Evolutionary conservation across 2,797 vertebrate species (phyloP).

Genomic region (Sparidentex hasta): DNA sequence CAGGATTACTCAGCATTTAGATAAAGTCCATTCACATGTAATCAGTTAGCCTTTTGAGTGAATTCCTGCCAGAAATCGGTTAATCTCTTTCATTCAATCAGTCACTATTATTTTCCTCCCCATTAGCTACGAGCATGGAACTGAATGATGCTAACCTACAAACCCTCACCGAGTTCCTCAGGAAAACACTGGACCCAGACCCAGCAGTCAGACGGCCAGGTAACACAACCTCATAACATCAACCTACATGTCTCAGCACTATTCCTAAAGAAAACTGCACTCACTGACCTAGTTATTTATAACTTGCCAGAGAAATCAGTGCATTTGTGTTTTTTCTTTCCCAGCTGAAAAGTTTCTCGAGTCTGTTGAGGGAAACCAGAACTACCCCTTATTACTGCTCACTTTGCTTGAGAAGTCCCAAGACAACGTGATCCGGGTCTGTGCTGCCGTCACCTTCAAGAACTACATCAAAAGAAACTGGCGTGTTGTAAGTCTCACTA

Average conservation of each 20-base stretch:
- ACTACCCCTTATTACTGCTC: conserved; percentile 94
- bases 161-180: conserved; percentile 94
- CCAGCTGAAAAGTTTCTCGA: conserved; percentile 99
- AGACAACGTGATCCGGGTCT: conserved; percentile 97
- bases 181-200: conserved; percentile 97
- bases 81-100: neutral
- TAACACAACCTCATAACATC: conserved; percentile 55
- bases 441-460: conserved; percentile 98
- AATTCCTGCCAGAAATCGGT: neutral
- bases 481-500: conserved; percentile 92
- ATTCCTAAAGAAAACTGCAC: neutral
- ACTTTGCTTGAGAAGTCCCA: conserved; percentile 96
- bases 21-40: neutral
- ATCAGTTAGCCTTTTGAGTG: neutral
- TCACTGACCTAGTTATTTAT: neutral
- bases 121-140: conserved; percentile 87
- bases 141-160: conserved; percentile 97
- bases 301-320: neutral
- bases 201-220: conserved; percentile 95
- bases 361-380: conserved; percentile 96
- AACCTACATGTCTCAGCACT: neutral
- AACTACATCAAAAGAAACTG: conserved; percentile 99
- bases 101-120: neutral
- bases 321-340: neutral
- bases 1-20: conserved; percentile 20